Evolutionary conservation across 2,888 invertebrate genomes (phyloP), one percentile per base, ranked within the genome.

Genomic region (Diarsia brunnea): DNA sequence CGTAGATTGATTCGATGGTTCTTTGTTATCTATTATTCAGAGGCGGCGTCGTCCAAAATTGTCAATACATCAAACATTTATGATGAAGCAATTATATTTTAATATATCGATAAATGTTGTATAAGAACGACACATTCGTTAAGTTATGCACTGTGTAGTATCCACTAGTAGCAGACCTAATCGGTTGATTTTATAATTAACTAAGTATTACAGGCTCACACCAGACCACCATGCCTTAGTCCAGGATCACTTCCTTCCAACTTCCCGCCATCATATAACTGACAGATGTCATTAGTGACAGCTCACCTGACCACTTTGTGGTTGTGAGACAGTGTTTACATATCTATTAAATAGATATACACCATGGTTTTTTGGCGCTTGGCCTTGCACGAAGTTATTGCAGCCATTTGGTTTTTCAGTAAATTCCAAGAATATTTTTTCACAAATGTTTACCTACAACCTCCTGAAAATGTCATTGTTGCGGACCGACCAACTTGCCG

Each of bases 1-100:
- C 60, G 75, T 78, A 73, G 73, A 79, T 82, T 79, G 75, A 73
- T 79, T 73, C 58, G 72, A 73, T 64, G 66, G 21, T 69, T 79
- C 61, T 72, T 73, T 27, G 12, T 49, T 69, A 81, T 87, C n/a
- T 77, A 84, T 87, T 78, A 89, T 90, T 86, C 73, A 87, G 21
- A 60, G n/a, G 16, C 19, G 43, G 63, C 38, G 19, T 31, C 11
- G 64, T 67, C 19, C 31, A 71, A 70, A 71, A 76, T 66, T 74
- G 69, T 77, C 71, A 63, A 77, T 78, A 77, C 38, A 51, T 67
- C 45, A 45, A 82, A 65, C 1, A 69, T 76, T 31, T 79, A 55
- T 38, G n/a, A 55, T 38, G n/a, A 24, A 47, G 38, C 27, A 58
- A 67, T 68, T 63, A 53, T 53, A 19, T 60, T 47, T 66, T 53